Percentiles rank a stretch among this genome's conserved stretches.
Evolutionary conservation across 2,888 invertebrate species (phyloP).

Genomic region (Fragum fragum): DNA sequence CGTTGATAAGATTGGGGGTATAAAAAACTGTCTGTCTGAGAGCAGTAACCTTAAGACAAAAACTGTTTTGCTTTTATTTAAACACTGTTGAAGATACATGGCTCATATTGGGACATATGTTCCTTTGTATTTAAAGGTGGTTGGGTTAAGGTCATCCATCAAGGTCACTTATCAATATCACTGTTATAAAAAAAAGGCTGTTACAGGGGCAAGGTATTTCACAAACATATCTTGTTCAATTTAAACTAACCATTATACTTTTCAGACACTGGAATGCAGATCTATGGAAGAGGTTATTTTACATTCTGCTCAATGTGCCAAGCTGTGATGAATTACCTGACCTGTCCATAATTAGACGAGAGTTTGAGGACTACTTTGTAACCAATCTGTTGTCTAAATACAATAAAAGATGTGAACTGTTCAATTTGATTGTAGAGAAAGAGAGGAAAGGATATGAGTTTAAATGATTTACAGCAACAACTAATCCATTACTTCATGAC

Average conservation of each 20-base stretch:
- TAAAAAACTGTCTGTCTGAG: too few relatives aligned
- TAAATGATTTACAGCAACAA: too few relatives aligned
- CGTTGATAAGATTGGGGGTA: too few relatives aligned
- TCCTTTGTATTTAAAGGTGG: too few relatives aligned
- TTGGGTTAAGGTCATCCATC: background rate
- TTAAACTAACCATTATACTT: too few relatives aligned
- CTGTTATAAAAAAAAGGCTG: background rate
- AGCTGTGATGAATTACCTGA: constrained; percentile 93
- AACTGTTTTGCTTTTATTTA: too few relatives aligned
- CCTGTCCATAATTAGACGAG: constrained; percentile 86
- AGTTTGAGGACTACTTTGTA: constrained; percentile 82
- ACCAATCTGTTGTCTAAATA: constrained; percentile 67
- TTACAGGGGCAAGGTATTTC: background rate
- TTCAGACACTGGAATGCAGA: constrained; percentile 79
- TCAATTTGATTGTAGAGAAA: background rate
- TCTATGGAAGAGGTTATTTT: constrained; percentile 93
- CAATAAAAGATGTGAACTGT: constrained; percentile 49
- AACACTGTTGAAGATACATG: too few relatives aligned
- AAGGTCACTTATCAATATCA: background rate
- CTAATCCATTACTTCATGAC: too few relatives aligned
- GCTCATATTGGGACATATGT: too few relatives aligned
- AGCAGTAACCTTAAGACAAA: too few relatives aligned
- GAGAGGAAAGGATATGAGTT: background rate
- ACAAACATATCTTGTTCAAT: constrained; percentile 1
- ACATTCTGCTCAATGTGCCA: constrained; percentile 93